Evolutionary conservation across 2,888 invertebrate species (phyloP).

Genomic region (Neocrepidodera transversa): DNA sequence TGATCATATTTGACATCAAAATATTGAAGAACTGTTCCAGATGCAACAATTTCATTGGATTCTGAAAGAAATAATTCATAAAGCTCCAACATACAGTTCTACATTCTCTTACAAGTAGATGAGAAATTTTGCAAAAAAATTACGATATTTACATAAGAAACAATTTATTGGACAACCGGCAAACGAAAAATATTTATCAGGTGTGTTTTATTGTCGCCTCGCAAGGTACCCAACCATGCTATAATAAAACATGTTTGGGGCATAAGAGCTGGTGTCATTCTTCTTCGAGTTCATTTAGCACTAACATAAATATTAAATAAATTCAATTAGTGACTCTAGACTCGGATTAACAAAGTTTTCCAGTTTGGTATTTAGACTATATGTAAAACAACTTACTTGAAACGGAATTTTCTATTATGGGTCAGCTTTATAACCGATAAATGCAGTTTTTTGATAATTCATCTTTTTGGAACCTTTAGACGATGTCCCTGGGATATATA

Average conservation of each 20-base stretch:
- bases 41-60: not conserved
- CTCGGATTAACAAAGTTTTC: conserved; percentile 94
- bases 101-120: conserved; percentile 73
- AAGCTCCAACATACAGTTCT: conserved; percentile 50
- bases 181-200: not conserved
- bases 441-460: conserved; percentile 93
- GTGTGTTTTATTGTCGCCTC: conserved; percentile 53
- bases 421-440: conserved; percentile 99
- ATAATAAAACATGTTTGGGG: conserved; percentile 49
- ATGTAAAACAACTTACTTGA: conserved; percentile 80
- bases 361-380: conserved; percentile 90
- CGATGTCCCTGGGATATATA: conserved; percentile 94
- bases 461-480: conserved; percentile 98
- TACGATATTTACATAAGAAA: too few species aligned
- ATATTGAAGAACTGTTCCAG: too few species aligned
- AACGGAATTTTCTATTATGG: conserved; percentile 96
- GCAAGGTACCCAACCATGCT: conserved; percentile 54
- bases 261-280: conserved; percentile 59
- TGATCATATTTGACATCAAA: too few species aligned
- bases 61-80: too few species aligned
- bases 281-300: conserved; percentile 59
- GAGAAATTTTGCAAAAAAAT: conserved; percentile 67
- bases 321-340: conserved; percentile 57
- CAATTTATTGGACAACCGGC: not conserved
- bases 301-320: conserved; percentile 46